A percentile compares a stretch with the other conserved stretches of the same genome.
These are phyloP conservation scores for Rhinichthys osculus DNA, from an alignment of 2,797 vertebrate species.

Conservation along the genomic window DNA sequence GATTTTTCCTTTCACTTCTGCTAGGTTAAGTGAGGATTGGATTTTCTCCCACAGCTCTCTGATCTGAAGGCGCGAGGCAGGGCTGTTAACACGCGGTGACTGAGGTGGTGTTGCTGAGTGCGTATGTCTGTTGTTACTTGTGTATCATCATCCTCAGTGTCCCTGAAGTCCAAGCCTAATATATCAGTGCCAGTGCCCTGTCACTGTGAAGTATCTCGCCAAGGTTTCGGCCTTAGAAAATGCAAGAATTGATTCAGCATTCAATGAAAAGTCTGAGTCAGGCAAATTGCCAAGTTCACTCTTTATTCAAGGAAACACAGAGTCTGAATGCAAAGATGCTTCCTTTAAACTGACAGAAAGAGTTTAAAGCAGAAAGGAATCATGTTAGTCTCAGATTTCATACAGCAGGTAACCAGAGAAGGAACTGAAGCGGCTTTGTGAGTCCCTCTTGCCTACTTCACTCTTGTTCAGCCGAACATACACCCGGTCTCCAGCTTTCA, in stretches of 20 bases:
- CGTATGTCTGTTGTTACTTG: not conserved
- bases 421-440: slow-evolving; percentile 53
- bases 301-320: slow-evolving; percentile 49
- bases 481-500: slow-evolving; percentile 50
- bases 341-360: not conserved
- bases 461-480: slow-evolving; percentile 52
- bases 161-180: slow-evolving; percentile 23
- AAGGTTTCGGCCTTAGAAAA: slow-evolving; percentile 34
- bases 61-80: not conserved
- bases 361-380: slow-evolving; percentile 1
- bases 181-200: slow-evolving; percentile 11
- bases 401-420: slow-evolving; percentile 61
- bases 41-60: not conserved
- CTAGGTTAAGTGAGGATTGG: not conserved
- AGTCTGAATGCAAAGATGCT: slow-evolving; percentile 31
- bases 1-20: not conserved
- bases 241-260: slow-evolving; percentile 40
- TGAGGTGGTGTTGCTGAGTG: not conserved
- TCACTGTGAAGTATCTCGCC: slow-evolving; percentile 26
- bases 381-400: slow-evolving; percentile 30
- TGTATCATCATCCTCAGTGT: not conserved
- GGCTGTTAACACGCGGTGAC: not conserved
- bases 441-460: slow-evolving; percentile 40
- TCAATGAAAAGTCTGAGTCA: slow-evolving; percentile 48
- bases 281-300: slow-evolving; percentile 29